Conservation (phyloP, 2,888 invertebrate genomes). For the Andrena flavipes region DNA sequence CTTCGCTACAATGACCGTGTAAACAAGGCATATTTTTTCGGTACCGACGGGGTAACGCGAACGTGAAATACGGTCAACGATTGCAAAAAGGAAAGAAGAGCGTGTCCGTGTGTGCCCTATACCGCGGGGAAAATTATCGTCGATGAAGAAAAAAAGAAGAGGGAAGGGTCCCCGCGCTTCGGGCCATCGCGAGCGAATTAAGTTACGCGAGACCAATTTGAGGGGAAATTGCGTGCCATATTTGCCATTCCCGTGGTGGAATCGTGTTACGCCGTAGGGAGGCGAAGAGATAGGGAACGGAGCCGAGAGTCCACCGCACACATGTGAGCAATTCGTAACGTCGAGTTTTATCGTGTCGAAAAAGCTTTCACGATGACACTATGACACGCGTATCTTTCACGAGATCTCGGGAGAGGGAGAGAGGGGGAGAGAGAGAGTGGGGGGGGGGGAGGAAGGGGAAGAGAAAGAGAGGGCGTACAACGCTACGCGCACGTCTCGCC, state of each 20-base stretch:
- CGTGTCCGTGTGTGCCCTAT: conserved; percentile 5
- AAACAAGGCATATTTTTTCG: conserved; percentile 3
- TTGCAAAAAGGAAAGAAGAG: conserved; percentile 8
- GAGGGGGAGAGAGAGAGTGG: background rate
- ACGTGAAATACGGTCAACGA: conserved; percentile 23
- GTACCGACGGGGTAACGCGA: conserved; percentile 13
- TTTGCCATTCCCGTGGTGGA: conserved; percentile 51
- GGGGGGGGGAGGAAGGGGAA: background rate
- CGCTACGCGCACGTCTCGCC: conserved; percentile 1
- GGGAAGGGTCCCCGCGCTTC: conserved; percentile 16
- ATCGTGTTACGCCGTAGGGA: conserved; percentile 44
- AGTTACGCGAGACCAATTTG: conserved; percentile 61
- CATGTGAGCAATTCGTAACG: conserved; percentile 41
- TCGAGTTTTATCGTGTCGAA: conserved; percentile 41
- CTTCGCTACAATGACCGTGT: background rate
- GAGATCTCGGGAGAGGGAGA: conserved; percentile 17
- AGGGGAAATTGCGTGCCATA: conserved; percentile 62
- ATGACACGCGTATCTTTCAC: conserved; percentile 52
- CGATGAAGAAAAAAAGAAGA: conserved; percentile 19
- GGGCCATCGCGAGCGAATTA: conserved; percentile 49
- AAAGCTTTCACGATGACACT: conserved; percentile 40
- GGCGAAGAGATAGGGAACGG: background rate
- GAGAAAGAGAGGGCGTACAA: background rate
- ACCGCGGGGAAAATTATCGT: conserved; percentile 44
- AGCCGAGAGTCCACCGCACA: conserved; percentile 18